These are phyloP conservation scores for Cavia aperea DNA, from an alignment of 2,113 vertebrate genomes.

Conservation along the genomic window DNA sequence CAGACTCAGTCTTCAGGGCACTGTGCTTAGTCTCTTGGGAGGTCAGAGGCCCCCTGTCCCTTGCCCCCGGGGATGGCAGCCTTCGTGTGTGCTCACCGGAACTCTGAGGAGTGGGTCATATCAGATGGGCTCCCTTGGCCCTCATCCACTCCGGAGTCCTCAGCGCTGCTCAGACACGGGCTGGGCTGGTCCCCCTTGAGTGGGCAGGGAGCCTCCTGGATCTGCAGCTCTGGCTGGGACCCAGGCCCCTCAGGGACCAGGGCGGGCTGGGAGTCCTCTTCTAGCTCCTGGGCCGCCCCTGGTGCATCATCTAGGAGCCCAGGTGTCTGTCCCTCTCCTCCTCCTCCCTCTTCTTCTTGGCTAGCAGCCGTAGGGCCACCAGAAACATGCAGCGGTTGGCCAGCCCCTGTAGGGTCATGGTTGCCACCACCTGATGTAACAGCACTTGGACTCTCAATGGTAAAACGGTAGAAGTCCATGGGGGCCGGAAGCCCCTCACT, in stretches of 20 bases:
- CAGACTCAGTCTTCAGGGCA: fast-evolving
- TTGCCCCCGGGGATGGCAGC: background rate
- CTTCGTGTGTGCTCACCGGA: conserved; percentile 81
- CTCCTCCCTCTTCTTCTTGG: conserved; percentile 76
- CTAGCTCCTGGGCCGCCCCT: background rate
- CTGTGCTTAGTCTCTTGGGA: background rate
- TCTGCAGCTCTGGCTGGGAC: background rate
- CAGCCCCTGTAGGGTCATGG: conserved; percentile 93
- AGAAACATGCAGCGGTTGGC: conserved; percentile 89
- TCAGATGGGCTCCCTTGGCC: conserved; percentile 83
- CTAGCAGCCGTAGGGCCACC: conserved; percentile 85
- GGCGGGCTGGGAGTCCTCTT: background rate
- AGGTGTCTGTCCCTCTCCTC: conserved; percentile 60
- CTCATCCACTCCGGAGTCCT: conserved; percentile 80
- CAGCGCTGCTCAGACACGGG: conserved; percentile 73
- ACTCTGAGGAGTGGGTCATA: conserved; percentile 87
- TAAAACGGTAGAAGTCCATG: conserved; percentile 91
- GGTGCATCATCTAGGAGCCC: conserved; percentile 50
- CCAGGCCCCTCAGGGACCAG: background rate
- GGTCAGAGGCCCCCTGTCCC: background rate
- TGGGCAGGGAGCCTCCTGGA: conserved; percentile 19
- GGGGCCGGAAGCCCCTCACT: conserved; percentile 80
- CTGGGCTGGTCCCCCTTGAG: conserved; percentile 74
- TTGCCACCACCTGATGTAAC: conserved; percentile 87
- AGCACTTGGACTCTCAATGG: conserved; percentile 90